Conservation (phyloP, 2,797 vertebrate genomes). For the Molossus alvarezi region DNA sequence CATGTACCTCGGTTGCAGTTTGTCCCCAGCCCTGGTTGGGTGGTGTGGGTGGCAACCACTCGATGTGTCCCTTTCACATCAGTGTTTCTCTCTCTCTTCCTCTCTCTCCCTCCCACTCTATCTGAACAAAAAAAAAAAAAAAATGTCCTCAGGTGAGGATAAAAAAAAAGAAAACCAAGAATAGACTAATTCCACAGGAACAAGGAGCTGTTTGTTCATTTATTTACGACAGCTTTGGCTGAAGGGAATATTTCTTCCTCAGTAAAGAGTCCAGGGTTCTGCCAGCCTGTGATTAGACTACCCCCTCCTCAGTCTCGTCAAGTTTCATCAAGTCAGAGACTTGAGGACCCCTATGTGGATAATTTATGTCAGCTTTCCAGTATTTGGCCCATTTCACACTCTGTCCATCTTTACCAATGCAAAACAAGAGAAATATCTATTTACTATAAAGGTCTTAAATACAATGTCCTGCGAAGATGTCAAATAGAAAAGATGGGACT, state of each 20-base stretch:
- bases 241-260: not conserved
- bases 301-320: too few species aligned
- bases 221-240: not conserved
- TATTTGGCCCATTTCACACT: not conserved
- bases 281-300: not conserved
- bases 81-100: too few species aligned
- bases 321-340: conserved; percentile 9
- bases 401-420: not conserved
- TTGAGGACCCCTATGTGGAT: not conserved
- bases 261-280: not conserved
- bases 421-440: not conserved
- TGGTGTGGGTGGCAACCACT: too few species aligned
- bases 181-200: not conserved
- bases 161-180: not conserved
- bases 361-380: not conserved
- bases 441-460: not conserved
- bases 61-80: too few species aligned
- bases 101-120: too few species aligned
- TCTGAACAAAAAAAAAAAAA: too few species aligned
- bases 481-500: not conserved
- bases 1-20: too few species aligned
- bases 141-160: too few species aligned
- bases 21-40: too few species aligned
- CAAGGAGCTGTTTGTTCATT: not conserved
- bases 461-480: not conserved